Evolutionary conservation across 2,797 vertebrate genomes (phyloP).

Genomic region (Phrynocephalus vlangalii): DNA sequence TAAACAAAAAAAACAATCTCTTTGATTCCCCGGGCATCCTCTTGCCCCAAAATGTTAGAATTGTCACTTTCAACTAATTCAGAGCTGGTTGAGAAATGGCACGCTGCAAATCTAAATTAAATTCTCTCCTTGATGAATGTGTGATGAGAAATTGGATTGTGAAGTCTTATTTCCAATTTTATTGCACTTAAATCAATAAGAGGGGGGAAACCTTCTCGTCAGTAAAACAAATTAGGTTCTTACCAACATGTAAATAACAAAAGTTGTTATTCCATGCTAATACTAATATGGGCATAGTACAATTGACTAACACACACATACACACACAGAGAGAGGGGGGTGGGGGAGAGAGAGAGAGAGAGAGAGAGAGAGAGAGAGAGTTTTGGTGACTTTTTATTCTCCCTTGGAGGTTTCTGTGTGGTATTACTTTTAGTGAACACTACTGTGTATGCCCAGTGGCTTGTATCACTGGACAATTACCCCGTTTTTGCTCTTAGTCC

Average conservation of each 20-base stretch:
- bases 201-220: neutral
- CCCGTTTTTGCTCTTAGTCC: neutral
- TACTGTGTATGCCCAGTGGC: neutral
- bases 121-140: constrained; percentile 32
- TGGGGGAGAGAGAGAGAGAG: too few species aligned
- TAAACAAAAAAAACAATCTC: neutral
- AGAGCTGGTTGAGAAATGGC: constrained; percentile 26
- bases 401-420: neutral
- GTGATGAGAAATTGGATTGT: constrained; percentile 24
- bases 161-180: constrained; percentile 36
- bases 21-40: neutral
- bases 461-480: neutral
- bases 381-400: neutral
- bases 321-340: too few species aligned
- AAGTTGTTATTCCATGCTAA: constrained; percentile 28
- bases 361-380: too few species aligned
- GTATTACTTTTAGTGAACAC: neutral
- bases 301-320: neutral
- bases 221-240: constrained; percentile 33
- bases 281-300: neutral
- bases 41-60: neutral
- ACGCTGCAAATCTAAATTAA: constrained; percentile 30
- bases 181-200: constrained; percentile 31
- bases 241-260: constrained; percentile 28
- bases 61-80: constrained; percentile 15